Base-by-base conservation (phyloP, 2,113 vertebrate genomes). In the Mionectes macconnelli region DNA sequence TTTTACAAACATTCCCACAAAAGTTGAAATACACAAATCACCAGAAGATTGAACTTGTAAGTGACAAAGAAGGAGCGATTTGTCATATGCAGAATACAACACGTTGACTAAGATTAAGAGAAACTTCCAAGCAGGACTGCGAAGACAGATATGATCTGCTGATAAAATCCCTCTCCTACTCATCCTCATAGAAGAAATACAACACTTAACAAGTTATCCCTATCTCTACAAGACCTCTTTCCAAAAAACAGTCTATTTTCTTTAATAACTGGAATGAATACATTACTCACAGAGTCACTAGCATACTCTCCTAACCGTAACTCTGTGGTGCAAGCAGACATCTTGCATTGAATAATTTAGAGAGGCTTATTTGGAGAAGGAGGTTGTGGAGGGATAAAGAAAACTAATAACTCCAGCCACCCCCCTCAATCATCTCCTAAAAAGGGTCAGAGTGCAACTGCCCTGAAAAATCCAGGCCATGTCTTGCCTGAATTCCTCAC, bases 401-500 rank as follows among this genome's bases (percentile, higher is more conserved):
- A 95, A 95, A 79, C 89, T 49, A 94, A 21, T 96, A 91, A 94
- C 81, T 85, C 47, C 53, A 64, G 31, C 67, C 86, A 42, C 90
- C 49, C 64, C 84, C 66, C 95, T 96, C 88, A 94, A 62, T 95
- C 70, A 60, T 60, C 87, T 96, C 76, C 91, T 93, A 95, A 96
- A 98, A 96, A 90, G 86, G 82, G 92, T 97, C 92, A 96, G 95
- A 97, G 97, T 94, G 84, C 94, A 97, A 94, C 64, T 89, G 85
- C 91, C 52, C 83, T 97, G 94, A 96, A 97, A 98, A 97, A 97
- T 87, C 80, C 83, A 93, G 96, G 93, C 96, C 42, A 47, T 44
- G 75, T 96, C 94, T 93, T 85, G 74, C 30, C 77, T 67, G 90
- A 97, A 98, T 98, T 97, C 97, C 77, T 96, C 50, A 90, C 96